phyloP scores from a whole-genome alignment of 2,888 invertebrate species.

The Nymphalis c-album region DNA sequence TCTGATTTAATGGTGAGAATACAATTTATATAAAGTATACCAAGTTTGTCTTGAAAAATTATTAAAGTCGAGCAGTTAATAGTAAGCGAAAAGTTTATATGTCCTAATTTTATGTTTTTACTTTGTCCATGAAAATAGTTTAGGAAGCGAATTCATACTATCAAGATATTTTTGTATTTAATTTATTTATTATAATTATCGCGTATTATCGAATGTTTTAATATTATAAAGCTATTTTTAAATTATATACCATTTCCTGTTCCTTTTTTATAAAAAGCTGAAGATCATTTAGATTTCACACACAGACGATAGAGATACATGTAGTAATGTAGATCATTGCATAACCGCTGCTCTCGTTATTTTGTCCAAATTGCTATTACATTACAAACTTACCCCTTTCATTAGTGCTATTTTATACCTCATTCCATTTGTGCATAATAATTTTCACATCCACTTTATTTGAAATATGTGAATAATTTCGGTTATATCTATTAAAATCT shows the following conservation, averaged over 20 bases:
- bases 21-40: neutral
- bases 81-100: neutral
- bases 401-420: constrained; percentile 14
- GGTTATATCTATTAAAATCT: neutral
- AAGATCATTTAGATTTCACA: neutral
- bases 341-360: constrained; percentile 18
- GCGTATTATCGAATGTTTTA: no score
- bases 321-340: neutral
- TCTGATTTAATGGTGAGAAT: constrained; percentile 21
- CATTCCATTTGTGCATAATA: constrained; percentile 20
- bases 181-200: no score
- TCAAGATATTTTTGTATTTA: no score
- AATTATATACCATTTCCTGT: neutral
- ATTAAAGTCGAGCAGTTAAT: neutral
- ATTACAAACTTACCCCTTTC: constrained; percentile 20
- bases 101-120: no score
- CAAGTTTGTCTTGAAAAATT: neutral
- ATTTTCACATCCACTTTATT: neutral
- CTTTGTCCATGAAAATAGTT: no score
- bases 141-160: no score
- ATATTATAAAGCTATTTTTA: no score
- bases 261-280: neutral
- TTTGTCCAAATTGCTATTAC: constrained; percentile 18
- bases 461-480: constrained; percentile 12
- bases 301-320: neutral